phyloP scores from a whole-genome alignment of 2,113 vertebrate genomes.

The Tetrax tetrax region DNA sequence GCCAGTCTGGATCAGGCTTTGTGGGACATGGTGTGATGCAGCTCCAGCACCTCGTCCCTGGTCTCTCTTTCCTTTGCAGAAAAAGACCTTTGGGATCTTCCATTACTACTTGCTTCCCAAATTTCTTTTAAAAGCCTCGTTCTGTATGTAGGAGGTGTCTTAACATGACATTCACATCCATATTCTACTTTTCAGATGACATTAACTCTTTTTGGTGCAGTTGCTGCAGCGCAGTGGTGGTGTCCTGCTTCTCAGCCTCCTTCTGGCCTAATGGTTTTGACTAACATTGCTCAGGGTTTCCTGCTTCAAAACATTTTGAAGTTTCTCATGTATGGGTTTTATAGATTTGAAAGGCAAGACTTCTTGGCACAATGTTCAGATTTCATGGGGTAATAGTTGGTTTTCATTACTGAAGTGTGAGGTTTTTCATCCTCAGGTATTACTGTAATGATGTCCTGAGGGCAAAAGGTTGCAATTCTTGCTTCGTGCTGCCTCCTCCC shows the following conservation, averaged over 20 bases:
- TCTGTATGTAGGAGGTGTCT: background rate
- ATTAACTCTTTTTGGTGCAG: background rate
- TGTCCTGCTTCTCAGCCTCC: background rate
- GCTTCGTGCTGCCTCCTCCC: accelerated
- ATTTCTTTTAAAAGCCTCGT: background rate
- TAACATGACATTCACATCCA: background rate
- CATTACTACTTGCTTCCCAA: background rate
- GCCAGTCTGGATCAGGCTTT: accelerated
- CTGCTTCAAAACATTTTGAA: background rate
- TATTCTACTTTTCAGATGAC: background rate
- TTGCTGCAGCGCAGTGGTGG: background rate
- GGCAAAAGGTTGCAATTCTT: background rate
- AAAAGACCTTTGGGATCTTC: background rate
- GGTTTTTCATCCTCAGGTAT: background rate
- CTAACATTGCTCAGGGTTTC: background rate
- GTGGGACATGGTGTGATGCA: background rate
- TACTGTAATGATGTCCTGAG: background rate
- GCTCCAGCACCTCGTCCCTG: background rate
- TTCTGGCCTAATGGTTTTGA: background rate
- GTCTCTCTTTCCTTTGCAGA: background rate
- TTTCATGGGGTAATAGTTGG: background rate
- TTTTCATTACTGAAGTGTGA: background rate
- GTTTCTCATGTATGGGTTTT: background rate
- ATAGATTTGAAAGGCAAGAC: background rate
- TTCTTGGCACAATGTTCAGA: background rate